Base-by-base conservation (phyloP, 2,113 vertebrate species). In the Geococcyx californianus region DNA sequence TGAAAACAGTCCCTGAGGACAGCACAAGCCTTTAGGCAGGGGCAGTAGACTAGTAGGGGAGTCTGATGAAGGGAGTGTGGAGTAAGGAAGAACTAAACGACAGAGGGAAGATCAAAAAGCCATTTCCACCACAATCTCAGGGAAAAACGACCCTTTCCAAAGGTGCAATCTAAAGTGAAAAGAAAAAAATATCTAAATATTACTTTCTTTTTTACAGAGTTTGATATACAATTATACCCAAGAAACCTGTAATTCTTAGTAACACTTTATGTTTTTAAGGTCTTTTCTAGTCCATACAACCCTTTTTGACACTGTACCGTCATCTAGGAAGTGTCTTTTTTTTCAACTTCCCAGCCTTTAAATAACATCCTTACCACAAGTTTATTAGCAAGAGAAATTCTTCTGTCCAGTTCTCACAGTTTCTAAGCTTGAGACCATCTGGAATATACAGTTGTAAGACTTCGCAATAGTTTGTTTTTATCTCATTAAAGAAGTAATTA, bases 31-130 rank as follows among this genome's bases (percentile, higher is more conserved):
- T 68, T 77, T 69, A 20, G 33, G 10, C 11, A 34, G 4, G 13
- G 2, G 2, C 4, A 83, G 51, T 3, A 68, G 26, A 26, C 3
- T 28, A 29, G 13, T 7, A 44, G 15, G 11, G 7, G 3, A 64
- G 20, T 28, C 13, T 74, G 23, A 75, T 16, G 1, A 7, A 82
- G 1, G 0, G 7, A 85, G 3, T 2, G 4, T 21, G 5, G 33
- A 51, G 5, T 10, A 16, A 8, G 24, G 20, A 74, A 62, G 45
- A 84, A 10, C 7, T 55, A 36, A 72, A 63, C 16, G 5, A 4
- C 19, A 78, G 28, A 81, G 4, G 18, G n/a, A 84, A 86, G n/a
- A 81, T 19, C 13, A 77, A 69, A 86, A 64, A 73, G 3, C 21
- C 7, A 10, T 56, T 73, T 74, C 31, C 11, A 29, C 3, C 14